Evolutionary conservation across 1,140 invertebrate genomes (phyloP).

Genomic region (Ceratina japonica): DNA sequence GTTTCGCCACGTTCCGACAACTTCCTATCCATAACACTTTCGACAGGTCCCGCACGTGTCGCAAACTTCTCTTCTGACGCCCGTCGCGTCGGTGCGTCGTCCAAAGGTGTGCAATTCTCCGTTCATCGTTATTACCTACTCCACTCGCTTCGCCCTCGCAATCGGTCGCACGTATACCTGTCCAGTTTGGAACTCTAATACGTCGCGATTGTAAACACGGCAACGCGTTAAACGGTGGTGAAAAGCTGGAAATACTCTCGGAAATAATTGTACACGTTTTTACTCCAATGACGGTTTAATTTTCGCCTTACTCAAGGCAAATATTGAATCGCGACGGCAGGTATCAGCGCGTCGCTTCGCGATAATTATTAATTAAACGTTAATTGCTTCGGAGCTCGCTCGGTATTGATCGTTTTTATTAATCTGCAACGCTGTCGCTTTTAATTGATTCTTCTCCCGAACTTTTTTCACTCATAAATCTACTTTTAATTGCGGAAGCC

Average conservation of each 20-base stretch:
- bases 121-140: constrained; percentile 16
- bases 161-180: too few relatives aligned
- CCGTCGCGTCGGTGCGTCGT: background rate
- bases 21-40: constrained; percentile 45
- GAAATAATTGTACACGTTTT: background rate
- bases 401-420: too few relatives aligned
- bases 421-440: too few relatives aligned
- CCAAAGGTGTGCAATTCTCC: background rate
- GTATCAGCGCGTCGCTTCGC: too few relatives aligned
- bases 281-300: background rate
- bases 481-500: background rate
- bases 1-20: constrained; percentile 26
- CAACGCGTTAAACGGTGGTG: too few relatives aligned
- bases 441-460: too few relatives aligned
- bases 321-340: too few relatives aligned
- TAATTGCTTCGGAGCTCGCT: background rate
- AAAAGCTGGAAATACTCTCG: too few relatives aligned
- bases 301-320: too few relatives aligned
- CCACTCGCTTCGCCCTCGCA: too few relatives aligned
- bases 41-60: constrained; percentile 16
- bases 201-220: too few relatives aligned
- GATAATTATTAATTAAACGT: constrained; percentile 28
- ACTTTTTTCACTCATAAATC: background rate
- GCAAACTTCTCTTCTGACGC: constrained; percentile 18
- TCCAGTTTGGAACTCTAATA: too few relatives aligned